Conservation (phyloP, 2,888 invertebrate species). For the Allygus modestus region DNA sequence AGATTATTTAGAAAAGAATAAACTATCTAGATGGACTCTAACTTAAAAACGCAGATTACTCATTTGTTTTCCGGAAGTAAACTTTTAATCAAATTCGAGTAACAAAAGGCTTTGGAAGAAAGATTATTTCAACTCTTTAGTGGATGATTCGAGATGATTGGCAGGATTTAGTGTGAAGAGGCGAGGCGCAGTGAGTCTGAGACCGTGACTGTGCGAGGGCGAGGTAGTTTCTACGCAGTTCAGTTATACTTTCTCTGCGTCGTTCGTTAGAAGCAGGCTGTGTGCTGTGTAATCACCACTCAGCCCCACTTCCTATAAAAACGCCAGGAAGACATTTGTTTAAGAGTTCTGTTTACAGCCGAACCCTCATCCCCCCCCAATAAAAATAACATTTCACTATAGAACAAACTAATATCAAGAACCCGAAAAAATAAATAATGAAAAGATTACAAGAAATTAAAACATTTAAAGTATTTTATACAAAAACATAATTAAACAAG, state of each 20-base stretch:
- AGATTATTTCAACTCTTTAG: too few species aligned
- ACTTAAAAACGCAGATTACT: too few species aligned
- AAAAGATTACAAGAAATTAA: neutral
- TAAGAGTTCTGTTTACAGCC: constrained; percentile 48
- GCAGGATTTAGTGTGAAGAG: constrained; percentile 53
- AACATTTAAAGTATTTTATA: too few species aligned
- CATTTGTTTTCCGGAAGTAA: too few species aligned
- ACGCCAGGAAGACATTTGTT: constrained; percentile 66
- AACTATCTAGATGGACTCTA: too few species aligned
- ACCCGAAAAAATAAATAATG: neutral
- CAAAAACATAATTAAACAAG: too few species aligned
- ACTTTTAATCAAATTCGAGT: too few species aligned
- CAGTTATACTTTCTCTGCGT: constrained; percentile 49
- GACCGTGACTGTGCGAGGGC: constrained; percentile 46
- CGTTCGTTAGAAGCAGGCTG: constrained; percentile 64
- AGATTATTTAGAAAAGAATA: too few species aligned
- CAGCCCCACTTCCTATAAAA: constrained; percentile 71
- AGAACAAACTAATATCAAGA: constrained; percentile 23
- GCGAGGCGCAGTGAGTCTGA: constrained; percentile 48
- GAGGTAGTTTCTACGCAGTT: constrained; percentile 61
- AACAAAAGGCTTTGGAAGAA: too few species aligned
- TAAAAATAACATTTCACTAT: constrained; percentile 31
- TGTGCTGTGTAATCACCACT: constrained; percentile 68
- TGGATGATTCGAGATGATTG: constrained; percentile 58
- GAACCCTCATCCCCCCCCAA: constrained; percentile 25